Base-by-base conservation (phyloP, 2,888 invertebrate genomes). In the Euclidia mi region DNA sequence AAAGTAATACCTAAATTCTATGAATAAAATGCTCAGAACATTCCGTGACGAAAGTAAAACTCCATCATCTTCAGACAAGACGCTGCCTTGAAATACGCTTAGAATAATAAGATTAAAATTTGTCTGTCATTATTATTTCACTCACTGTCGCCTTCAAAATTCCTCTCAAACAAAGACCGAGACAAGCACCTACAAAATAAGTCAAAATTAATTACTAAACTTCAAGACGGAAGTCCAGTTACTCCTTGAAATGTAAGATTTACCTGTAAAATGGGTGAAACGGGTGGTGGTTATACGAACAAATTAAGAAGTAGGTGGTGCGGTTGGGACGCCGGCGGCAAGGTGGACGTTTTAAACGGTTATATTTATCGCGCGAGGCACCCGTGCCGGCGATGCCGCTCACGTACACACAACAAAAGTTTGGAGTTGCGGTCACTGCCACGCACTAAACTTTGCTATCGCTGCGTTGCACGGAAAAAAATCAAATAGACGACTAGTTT, bases 221-320 rank as follows among this genome's bases (percentile, higher is more conserved):
- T 47, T 47, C 14, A 9, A 15, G 14, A 15, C 14, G 14, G 2
- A 42, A 41, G 34, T 47, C 37, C 32, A 34, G 18, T 38, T 40
- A 25, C 17, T 15, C 20, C 29, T 17, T 11, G 18, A 41, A 45
- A 41, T 17, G 34, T 41, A 61, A 69, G 56, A 65, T 59, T 69
- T 66, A 73, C 71, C 63, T 70, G 52, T 37, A 66, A 69, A 75
- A 78, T 71, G 75, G 72, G 70, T 69, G 64, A 71, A 71, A 73
- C 67, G 67, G 69, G 65, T 56, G 69, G 65, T 68, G 77, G 65
- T 56, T 65, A 67, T 18, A 65, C 67, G 70, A 82, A 79, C 79
- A 79, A 82, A 80, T 82, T 79, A 82, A 82, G 78, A 79, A 80
- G 80, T 64, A 70, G 75, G 71, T 68, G 70, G 61, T 51, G 48